Base-by-base conservation (phyloP, 2,113 vertebrate species). In the Hylia prasina region DNA sequence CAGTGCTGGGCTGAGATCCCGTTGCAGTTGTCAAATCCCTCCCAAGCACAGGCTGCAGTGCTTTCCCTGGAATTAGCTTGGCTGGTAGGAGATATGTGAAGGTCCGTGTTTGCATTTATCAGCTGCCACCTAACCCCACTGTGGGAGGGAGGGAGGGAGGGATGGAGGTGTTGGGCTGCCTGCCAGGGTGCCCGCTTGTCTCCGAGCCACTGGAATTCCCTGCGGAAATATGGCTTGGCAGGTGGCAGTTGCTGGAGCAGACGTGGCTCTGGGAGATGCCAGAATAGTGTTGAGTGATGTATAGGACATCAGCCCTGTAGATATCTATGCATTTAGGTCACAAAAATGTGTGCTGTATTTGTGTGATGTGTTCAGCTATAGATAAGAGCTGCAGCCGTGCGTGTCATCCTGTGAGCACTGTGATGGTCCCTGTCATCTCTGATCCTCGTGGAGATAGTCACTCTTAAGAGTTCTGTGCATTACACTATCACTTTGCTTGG, bases 391-490 rank as follows among this genome's bases (percentile, higher is more conserved):
- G 42, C 69, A 58, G 82, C 42, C 54, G 11, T 28, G 37, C 1
- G 3, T 39, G 5, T 50, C n/a, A 16, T 60, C 69, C 75, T 2
- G 4, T 2, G 7, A 58, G 37, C 27, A 1, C 42, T 0, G 0
- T 2, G 2, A 37, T 51, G 61, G 21, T 73, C 72, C 21, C 31
- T 57, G 50, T 81, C 77, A 37, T 37, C 87, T 44, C 57, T 68
- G 69, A 8, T 39, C 2, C 1, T 31, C 31, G 24, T 27, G 65
- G 56, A 75, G 39, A 35, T 63, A 28, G 40, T 40, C 25, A 9
- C 24, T 82, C 10, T 20, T 20, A 11, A 66, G 48, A 60, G 15
- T 42, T 28, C 20, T 78, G 50, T 84, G 51, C 23, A 3, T 78
- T 22, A 7, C 1, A 0, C 15, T 40, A 0, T 70, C 1, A 0